These are phyloP conservation scores for Pristionchus exspectatus DNA, from an alignment of 2,888 invertebrate species.

Conservation along the genomic window DNA sequence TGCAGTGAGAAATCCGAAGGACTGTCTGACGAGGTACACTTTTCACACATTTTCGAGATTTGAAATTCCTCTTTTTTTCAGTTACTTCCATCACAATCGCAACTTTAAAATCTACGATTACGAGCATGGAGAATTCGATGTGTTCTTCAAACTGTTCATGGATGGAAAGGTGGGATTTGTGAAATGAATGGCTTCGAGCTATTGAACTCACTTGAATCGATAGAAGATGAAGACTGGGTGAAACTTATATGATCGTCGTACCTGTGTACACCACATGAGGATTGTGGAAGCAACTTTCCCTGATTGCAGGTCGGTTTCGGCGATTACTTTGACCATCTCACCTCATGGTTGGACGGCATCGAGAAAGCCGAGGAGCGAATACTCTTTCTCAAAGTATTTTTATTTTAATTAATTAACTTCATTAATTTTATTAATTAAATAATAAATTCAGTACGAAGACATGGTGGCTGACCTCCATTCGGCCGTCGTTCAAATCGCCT, in stretches of 20 bases:
- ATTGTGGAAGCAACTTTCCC: too few species aligned
- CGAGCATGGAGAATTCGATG: conserved; percentile 50
- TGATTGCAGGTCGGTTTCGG: conserved; percentile 53
- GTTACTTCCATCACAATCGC: conserved; percentile 53
- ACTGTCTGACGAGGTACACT: conserved; percentile 70
- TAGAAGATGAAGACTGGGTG: neutral
- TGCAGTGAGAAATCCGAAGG: conserved; percentile 77
- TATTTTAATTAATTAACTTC: neutral
- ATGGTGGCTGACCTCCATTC: conserved; percentile 41
- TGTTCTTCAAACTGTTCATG: conserved; percentile 55
- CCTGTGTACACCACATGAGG: neutral
- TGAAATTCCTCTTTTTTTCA: neutral
- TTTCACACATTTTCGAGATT: neutral
- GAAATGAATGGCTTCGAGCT: neutral
- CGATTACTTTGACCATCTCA: conserved; percentile 50
- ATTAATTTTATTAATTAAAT: neutral
- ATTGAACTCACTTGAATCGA: neutral
- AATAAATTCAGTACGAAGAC: conserved; percentile 53
- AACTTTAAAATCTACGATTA: conserved; percentile 54
- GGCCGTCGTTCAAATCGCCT: conserved; percentile 46
- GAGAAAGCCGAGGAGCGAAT: conserved; percentile 36
- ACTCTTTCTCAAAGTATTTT: conserved; percentile 48
- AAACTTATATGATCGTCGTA: neutral
- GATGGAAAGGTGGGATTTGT: conserved; percentile 22
- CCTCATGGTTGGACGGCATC: conserved; percentile 42